Conservation (phyloP, 2,888 invertebrate species). For the Dasypogon diadema region DNA sequence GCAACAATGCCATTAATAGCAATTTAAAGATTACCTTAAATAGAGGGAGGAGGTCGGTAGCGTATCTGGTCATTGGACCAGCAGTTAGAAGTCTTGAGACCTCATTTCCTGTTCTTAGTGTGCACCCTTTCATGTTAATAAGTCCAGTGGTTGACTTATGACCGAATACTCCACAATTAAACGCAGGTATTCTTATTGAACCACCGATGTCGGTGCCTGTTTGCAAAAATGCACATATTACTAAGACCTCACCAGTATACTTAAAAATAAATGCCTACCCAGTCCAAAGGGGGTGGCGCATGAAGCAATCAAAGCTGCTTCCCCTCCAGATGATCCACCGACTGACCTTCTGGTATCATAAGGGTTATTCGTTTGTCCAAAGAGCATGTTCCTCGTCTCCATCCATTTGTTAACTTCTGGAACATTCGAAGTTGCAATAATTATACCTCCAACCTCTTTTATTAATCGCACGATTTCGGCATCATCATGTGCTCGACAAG, state of each 20-base stretch:
- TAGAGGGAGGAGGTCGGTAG: conserved; percentile 83
- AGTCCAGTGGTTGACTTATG: conserved; percentile 79
- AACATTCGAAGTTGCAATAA: conserved; percentile 90
- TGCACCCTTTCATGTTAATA: conserved; percentile 74
- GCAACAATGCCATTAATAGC: not conserved
- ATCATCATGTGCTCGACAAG: conserved; percentile 77
- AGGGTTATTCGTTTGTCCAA: conserved; percentile 92
- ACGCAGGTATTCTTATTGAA: conserved; percentile 89
- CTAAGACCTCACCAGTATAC: no score
- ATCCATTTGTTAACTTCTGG: conserved; percentile 94
- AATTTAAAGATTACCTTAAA: conserved; percentile 73
- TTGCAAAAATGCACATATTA: not conserved
- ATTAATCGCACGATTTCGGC: conserved; percentile 82
- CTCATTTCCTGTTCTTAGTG: conserved; percentile 77
- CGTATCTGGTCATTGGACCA: conserved; percentile 85
- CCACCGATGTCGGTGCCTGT: conserved; percentile 94
- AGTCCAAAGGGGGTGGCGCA: conserved; percentile 87
- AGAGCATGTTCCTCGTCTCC: conserved; percentile 89
- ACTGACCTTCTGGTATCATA: conserved; percentile 86
- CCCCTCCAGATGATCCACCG: conserved; percentile 95
- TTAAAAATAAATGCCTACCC: conserved; percentile 69
- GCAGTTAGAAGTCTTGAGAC: conserved; percentile 83
- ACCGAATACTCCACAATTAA: conserved; percentile 88
- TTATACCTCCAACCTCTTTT: conserved; percentile 85
- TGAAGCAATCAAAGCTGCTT: conserved; percentile 80